Conservation (phyloP, 2,888 invertebrate genomes). For the Napeogenes inachia region DNA sequence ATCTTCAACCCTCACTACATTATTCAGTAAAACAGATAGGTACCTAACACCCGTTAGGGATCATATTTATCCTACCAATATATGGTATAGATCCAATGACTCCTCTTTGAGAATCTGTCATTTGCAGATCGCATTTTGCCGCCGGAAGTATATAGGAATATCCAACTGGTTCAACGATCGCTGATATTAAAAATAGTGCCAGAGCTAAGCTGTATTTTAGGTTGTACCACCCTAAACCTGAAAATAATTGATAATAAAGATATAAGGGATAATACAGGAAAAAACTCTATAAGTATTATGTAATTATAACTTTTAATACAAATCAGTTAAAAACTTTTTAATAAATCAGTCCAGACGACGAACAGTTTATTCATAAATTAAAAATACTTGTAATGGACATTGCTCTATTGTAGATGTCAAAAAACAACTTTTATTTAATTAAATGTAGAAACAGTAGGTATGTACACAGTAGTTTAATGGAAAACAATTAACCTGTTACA, state of each 20-base stretch:
- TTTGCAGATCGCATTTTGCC: constrained; percentile 80
- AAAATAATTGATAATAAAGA: constrained; percentile 18
- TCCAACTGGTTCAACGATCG: constrained; percentile 80
- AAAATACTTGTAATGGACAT: no score
- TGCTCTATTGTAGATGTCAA: no score
- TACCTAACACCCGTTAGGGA: no score
- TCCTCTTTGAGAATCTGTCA: constrained; percentile 74
- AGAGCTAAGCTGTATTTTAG: constrained; percentile 53
- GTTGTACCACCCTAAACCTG: constrained; percentile 66
- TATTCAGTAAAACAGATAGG: background rate
- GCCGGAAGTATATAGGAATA: constrained; percentile 80
- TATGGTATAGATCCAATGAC: constrained; percentile 80
- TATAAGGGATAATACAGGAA: background rate
- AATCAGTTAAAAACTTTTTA: no score
- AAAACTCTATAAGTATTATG: no score
- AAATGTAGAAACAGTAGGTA: no score
- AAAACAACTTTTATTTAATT: no score
- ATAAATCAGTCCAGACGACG: no score
- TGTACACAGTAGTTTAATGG: no score
- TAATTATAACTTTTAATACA: no score
- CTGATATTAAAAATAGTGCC: constrained; percentile 72
- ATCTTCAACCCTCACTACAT: background rate
- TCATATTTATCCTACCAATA: constrained; percentile 65
- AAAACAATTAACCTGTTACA: no score
- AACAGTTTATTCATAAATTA: no score